phyloP scores from a whole-genome alignment of 2,888 invertebrate species.

The Sclerodermus sp. region DNA sequence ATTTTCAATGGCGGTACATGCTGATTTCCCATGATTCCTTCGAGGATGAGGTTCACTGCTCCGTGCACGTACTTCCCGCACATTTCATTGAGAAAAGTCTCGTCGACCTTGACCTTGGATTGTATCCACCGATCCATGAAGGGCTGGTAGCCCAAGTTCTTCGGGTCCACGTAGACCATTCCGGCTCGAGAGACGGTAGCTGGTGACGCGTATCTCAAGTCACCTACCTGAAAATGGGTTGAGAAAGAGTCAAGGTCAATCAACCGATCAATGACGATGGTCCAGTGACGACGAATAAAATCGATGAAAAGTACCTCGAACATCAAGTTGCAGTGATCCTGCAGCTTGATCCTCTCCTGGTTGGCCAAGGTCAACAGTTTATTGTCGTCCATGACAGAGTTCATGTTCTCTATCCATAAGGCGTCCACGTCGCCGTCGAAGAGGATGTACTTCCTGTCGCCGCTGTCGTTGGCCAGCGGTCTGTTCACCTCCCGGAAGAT shows the following conservation, averaged over 20 bases:
- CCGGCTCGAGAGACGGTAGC: constrained; percentile 91
- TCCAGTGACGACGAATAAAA: neutral
- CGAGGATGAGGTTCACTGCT: constrained; percentile 71
- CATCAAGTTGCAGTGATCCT: constrained; percentile 78
- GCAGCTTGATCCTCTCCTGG: constrained; percentile 83
- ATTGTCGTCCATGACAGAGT: constrained; percentile 96
- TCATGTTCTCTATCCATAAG: constrained; percentile 96
- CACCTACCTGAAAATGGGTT: constrained; percentile 69
- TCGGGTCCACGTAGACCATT: constrained; percentile 93
- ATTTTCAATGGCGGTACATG: constrained; percentile 60
- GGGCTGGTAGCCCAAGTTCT: constrained; percentile 83
- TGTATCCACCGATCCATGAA: constrained; percentile 84
- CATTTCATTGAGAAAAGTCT: constrained; percentile 59
- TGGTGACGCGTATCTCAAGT: constrained; percentile 87
- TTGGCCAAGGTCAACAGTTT: constrained; percentile 86
- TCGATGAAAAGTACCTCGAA: constrained; percentile 68
- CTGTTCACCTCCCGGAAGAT: constrained; percentile 91
- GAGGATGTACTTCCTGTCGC: constrained; percentile 80
- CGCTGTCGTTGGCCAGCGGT: constrained; percentile 63
- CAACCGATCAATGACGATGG: neutral
- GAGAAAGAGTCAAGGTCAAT: too few species aligned
- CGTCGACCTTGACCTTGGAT: constrained; percentile 59
- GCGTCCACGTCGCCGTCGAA: constrained; percentile 96
- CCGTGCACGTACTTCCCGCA: constrained; percentile 78
- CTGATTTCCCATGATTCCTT: constrained; percentile 68